These are phyloP conservation scores for Triplophysa rosa DNA, from an alignment of 2,113 vertebrate genomes.

Conservation along the genomic window DNA sequence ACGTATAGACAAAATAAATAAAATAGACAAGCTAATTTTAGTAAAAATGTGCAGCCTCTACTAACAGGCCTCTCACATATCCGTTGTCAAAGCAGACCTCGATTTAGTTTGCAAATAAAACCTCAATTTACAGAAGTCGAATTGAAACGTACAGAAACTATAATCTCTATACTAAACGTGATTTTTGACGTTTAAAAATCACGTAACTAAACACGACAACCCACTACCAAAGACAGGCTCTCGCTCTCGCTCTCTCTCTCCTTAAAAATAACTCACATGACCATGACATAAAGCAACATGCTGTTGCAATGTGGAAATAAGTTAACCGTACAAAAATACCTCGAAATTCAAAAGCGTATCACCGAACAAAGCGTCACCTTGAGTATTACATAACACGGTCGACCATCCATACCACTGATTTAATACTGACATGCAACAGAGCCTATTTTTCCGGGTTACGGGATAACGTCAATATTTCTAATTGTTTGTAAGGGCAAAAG, in stretches of 20 bases:
- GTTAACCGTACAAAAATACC: not conserved
- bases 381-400: constrained; percentile 13
- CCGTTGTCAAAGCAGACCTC: not conserved
- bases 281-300: not conserved
- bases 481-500: not conserved
- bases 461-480: no score
- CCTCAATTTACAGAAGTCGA: not conserved
- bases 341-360: not conserved
- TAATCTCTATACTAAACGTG: not conserved
- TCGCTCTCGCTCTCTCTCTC: not conserved
- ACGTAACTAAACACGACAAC: not conserved
- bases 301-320: not conserved
- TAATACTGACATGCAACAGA: not conserved
- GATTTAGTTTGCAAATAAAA: not conserved
- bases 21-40: not conserved
- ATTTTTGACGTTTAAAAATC: not conserved
- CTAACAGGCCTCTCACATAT: not conserved
- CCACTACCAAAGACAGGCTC: not conserved
- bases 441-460: not conserved
- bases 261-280: not conserved
- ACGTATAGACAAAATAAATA: not conserved
- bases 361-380: constrained; percentile 12
- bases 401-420: not conserved
- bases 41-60: not conserved
- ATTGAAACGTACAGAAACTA: not conserved